Evolutionary conservation across 1,140 invertebrate genomes (phyloP).

Genomic region (Pogonognathellus flavescens): DNA sequence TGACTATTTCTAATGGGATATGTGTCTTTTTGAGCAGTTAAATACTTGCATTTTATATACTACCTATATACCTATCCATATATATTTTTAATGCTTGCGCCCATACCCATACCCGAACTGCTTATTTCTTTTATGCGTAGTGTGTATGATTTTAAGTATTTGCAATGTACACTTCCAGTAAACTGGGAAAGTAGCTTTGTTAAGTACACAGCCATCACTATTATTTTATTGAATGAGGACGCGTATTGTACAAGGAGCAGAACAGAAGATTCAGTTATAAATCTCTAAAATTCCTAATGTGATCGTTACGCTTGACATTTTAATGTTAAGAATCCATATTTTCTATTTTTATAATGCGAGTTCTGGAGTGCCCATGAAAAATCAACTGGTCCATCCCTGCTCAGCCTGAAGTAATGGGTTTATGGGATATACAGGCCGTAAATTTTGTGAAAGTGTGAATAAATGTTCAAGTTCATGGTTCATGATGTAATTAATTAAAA

Average conservation of each 20-base stretch:
- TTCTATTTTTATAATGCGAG: constrained; percentile 37
- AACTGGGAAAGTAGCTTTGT: too few species aligned
- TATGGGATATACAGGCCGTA: not conserved
- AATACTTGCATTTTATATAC: too few species aligned
- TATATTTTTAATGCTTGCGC: too few species aligned
- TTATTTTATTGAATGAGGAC: constrained; percentile 16
- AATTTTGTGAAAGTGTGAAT: constrained; percentile 48
- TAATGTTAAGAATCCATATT: constrained; percentile 43
- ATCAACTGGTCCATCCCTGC: constrained; percentile 20
- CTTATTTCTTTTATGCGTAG: too few species aligned
- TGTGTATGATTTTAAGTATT: too few species aligned
- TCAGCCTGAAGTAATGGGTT: constrained; percentile 25
- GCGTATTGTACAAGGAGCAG: not conserved
- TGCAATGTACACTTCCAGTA: too few species aligned
- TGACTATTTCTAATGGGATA: not conserved
- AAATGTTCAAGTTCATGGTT: constrained; percentile 51
- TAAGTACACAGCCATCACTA: not conserved
- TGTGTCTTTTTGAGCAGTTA: too few species aligned
- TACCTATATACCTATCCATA: too few species aligned
- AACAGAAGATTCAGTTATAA: constrained; percentile 38
- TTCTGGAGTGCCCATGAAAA: constrained; percentile 46
- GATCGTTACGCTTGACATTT: constrained; percentile 29
- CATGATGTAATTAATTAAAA: constrained; percentile 51
- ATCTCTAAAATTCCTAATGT: constrained; percentile 33
- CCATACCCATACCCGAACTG: too few species aligned